phyloP scores from a whole-genome alignment of 2,797 vertebrate genomes.

The Smutsia temminckii region DNA sequence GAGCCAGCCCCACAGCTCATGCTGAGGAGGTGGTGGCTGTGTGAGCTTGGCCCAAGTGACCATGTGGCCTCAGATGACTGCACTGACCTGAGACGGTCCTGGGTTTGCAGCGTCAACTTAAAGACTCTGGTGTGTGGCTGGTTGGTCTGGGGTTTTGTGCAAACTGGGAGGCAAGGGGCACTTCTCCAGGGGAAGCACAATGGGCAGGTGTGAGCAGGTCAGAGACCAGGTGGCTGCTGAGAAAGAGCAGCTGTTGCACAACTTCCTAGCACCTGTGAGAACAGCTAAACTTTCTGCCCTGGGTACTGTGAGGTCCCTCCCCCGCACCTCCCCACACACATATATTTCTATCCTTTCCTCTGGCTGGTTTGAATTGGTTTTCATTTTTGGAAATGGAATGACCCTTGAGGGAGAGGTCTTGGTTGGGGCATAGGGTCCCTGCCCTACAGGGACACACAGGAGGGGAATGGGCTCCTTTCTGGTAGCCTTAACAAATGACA shows the following conservation, averaged over 20 bases:
- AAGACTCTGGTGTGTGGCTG: background rate
- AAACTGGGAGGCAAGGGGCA: rapidly evolving
- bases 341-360: background rate
- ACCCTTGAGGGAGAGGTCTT: background rate
- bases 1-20: background rate
- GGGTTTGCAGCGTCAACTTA: background rate
- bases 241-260: background rate
- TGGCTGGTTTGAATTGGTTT: background rate
- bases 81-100: background rate
- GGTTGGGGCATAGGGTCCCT: too few relatives aligned
- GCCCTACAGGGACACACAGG: background rate
- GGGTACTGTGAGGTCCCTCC: background rate
- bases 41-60: background rate
- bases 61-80: background rate
- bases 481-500: background rate
- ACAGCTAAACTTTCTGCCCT: background rate
- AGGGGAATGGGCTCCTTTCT: background rate
- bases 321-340: background rate
- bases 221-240: background rate
- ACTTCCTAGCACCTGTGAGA: rapidly evolving
- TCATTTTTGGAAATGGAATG: background rate
- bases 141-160: background rate
- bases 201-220: background rate
- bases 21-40: background rate
- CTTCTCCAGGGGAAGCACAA: background rate